A percentile compares a stretch with the other conserved stretches of the same genome.
Evolutionary conservation across 2,113 vertebrate genomes (phyloP).

Genomic region (Seriola rivoliana): DNA sequence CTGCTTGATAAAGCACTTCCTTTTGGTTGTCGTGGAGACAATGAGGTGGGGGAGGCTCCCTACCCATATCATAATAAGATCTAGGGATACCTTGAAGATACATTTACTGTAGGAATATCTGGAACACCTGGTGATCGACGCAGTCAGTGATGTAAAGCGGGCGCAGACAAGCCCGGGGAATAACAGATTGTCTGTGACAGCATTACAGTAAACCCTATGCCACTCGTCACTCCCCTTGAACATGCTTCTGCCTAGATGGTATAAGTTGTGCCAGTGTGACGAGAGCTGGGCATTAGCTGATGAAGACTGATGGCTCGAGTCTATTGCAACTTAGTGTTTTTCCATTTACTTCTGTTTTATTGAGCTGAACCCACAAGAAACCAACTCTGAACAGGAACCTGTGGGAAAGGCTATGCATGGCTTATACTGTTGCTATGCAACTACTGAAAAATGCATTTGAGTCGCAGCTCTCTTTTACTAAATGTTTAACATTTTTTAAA

Average conservation of each 20-base stretch:
- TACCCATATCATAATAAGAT: slow-evolving; percentile 49
- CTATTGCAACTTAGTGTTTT: slow-evolving; percentile 39
- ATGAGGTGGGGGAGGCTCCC: slow-evolving; percentile 39
- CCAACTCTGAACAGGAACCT: slow-evolving; percentile 11
- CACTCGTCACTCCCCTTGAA: slow-evolving; percentile 24
- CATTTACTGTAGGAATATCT: slow-evolving; percentile 31
- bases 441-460: slow-evolving; percentile 33
- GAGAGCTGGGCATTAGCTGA: slow-evolving; percentile 40
- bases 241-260: neutral
- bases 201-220: slow-evolving; percentile 48
- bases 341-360: slow-evolving; percentile 35
- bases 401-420: slow-evolving; percentile 11
- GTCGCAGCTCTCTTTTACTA: slow-evolving; percentile 17
- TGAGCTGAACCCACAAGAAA: slow-evolving; percentile 30
- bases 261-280: slow-evolving; percentile 45
- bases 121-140: slow-evolving; percentile 39
- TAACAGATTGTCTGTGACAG: slow-evolving; percentile 54
- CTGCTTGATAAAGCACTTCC: slow-evolving; percentile 82
- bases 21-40: slow-evolving; percentile 71
- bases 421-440: slow-evolving; percentile 63
- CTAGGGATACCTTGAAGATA: slow-evolving; percentile 44
- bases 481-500: slow-evolving; percentile 47
- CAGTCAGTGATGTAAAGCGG: slow-evolving; percentile 45
- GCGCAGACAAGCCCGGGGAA: slow-evolving; percentile 16
- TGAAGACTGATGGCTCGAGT: slow-evolving; percentile 58